phyloP scores from a whole-genome alignment of 1,140 invertebrate species.

The Pseudomyrmex flavicornis region DNA sequence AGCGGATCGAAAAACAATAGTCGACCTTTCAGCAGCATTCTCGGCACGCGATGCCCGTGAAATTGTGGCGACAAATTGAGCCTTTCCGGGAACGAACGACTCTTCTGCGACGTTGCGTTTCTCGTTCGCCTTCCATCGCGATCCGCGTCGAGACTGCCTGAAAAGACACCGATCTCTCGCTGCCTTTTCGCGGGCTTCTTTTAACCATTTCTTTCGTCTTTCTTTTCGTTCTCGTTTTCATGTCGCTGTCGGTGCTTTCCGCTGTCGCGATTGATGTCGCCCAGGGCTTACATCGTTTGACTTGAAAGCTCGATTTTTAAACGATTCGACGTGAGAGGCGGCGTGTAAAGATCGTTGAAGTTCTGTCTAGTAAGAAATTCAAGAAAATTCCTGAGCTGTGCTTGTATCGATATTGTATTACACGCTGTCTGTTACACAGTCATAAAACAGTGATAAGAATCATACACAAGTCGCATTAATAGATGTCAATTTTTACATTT shows the following conservation, averaged over 20 bases:
- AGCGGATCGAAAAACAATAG: slow-evolving; percentile 68
- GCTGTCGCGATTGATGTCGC: slow-evolving; percentile 35
- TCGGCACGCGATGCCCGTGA: slow-evolving; percentile 70
- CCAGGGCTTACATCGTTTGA: slow-evolving; percentile 29
- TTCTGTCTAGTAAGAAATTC: background rate
- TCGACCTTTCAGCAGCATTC: slow-evolving; percentile 61
- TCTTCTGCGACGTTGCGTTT: slow-evolving; percentile 25
- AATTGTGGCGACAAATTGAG: slow-evolving; percentile 73
- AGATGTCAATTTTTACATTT: background rate
- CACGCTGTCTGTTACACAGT: background rate
- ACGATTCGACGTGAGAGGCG: slow-evolving; percentile 30
- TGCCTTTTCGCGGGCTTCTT: slow-evolving; percentile 23
- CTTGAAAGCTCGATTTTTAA: slow-evolving; percentile 50
- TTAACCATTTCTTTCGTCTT: slow-evolving; percentile 33
- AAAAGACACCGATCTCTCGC: slow-evolving; percentile 39
- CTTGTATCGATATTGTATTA: background rate
- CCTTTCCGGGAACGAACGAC: slow-evolving; percentile 57
- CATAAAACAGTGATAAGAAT: background rate
- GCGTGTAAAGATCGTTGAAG: slow-evolving; percentile 23
- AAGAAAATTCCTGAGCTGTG: slow-evolving; percentile 7
- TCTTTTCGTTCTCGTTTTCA: background rate
- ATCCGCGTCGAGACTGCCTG: slow-evolving; percentile 40
- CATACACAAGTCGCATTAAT: background rate
- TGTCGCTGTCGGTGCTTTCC: slow-evolving; percentile 6
- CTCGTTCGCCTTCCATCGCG: slow-evolving; percentile 20